Evolutionary conservation across 1,140 invertebrate genomes (phyloP), one percentile per base, ranked within the genome.

Genomic region (Trichonephila clavata): DNA sequence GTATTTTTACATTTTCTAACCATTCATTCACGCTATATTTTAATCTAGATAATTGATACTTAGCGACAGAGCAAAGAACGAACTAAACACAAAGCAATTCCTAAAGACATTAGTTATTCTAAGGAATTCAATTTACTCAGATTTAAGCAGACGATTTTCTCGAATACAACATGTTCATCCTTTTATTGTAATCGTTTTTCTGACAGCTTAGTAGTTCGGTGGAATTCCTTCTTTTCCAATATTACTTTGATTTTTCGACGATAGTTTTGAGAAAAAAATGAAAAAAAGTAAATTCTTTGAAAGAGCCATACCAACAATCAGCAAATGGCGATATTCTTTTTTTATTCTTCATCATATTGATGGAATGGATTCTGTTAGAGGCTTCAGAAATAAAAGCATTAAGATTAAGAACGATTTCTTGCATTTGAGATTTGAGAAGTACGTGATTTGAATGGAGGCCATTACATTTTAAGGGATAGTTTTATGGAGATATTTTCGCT

Each of bases 171-270:
- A 71, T 71, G n/a, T 71, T 71, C 68, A 71, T 71, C 68, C 50
- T 83, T 57, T 57, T 83, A 43, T 57, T 39, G 80, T 83, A 83
- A 83, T 83, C 80, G 80, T 83, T 83, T 83, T 83, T 83, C 39
- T 83, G 80, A 83, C 80, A 83, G 80, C 80, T 83, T 83, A 83
- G 80, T 83, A 83, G 50, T 83, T 83, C 80, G 80, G 80, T 57
- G 80, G 80, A 83, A 83, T 83, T 83, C 18, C 50, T 21, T 20
- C 80, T 83, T 83, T 83, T 83, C 80, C 50, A 16, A 50, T 57
- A 83, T 83, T 83, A 83, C 50, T 83, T 83, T 83, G 32, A 50
- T 83, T 50, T 88, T 88, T 88, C 63, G 18, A 5, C 27, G 59
- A 83, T 60, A 60, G 50, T 60, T 24, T 61, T 10, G 59, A 86